phyloP scores from a whole-genome alignment of 2,113 vertebrate species.

The Emydura subglobosa region DNA sequence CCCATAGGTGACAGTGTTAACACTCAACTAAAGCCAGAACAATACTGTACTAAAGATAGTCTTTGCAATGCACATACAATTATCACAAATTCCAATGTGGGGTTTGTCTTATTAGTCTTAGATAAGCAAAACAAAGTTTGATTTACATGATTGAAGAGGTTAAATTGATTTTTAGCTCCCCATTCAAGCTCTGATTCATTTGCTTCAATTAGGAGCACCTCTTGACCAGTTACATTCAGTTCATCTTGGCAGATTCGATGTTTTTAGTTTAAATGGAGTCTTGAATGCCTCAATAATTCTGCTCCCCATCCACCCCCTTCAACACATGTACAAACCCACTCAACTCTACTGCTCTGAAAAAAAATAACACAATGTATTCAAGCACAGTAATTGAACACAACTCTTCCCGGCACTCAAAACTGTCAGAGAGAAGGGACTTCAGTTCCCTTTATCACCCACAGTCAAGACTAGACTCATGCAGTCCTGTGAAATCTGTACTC shows the following conservation, averaged over 20 bases:
- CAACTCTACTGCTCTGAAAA: neutral
- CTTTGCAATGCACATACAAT: neutral
- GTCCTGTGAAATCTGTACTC: neutral
- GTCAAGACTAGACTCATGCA: neutral
- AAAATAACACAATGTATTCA: neutral
- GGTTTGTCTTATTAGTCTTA: slow-evolving; percentile 9
- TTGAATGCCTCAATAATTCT: neutral
- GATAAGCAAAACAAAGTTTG: neutral
- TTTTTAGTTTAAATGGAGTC: neutral
- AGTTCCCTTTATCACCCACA: neutral
- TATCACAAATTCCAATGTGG: slow-evolving; percentile 13
- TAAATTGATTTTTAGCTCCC: slow-evolving; percentile 21
- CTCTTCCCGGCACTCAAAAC: neutral
- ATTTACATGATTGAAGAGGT: neutral
- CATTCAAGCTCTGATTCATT: neutral
- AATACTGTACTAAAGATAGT: neutral
- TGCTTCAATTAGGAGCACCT: neutral
- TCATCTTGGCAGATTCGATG: neutral
- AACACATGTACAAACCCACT: neutral
- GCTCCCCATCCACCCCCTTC: neutral
- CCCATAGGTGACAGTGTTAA: neutral
- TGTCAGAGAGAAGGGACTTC: neutral
- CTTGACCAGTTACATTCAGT: neutral
- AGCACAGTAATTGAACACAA: neutral
- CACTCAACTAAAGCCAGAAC: neutral